phyloP scores from a whole-genome alignment of 2,888 invertebrate species.

The Frankliniella intonsa region DNA sequence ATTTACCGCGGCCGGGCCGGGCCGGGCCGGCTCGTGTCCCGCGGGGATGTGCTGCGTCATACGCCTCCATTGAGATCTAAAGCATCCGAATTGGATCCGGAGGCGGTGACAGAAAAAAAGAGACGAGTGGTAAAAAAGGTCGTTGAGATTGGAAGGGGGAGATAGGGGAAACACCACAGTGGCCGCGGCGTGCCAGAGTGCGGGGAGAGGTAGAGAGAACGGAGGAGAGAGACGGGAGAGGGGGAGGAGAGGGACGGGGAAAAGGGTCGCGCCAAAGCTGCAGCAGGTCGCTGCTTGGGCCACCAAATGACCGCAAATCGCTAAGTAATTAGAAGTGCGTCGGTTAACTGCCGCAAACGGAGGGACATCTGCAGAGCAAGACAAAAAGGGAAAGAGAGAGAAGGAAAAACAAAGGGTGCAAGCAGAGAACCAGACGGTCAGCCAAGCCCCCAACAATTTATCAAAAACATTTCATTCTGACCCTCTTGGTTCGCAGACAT shows the following conservation, averaged over 20 bases:
- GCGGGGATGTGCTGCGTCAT: constrained; percentile 7
- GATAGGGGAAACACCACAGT: neutral
- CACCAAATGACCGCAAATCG: too few relatives aligned
- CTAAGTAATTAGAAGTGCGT: too few relatives aligned
- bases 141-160: neutral
- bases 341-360: too few relatives aligned
- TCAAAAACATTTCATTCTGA: too few relatives aligned
- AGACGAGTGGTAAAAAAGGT: neutral
- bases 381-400: neutral
- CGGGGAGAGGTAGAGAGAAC: neutral
- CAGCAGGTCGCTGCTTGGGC: too few relatives aligned
- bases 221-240: neutral
- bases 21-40: neutral
- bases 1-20: neutral
- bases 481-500: too few relatives aligned
- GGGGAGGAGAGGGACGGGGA: too few relatives aligned
- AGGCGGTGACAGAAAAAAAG: neutral
- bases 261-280: too few relatives aligned
- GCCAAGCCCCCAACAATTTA: too few relatives aligned
- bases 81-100: constrained; percentile 26
- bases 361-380: neutral
- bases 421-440: too few relatives aligned
- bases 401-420: neutral
- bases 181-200: neutral
- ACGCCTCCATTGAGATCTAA: constrained; percentile 17